Evolutionary conservation across 2,888 invertebrate species (phyloP).

Genomic region (Clepsis dumicolana): DNA sequence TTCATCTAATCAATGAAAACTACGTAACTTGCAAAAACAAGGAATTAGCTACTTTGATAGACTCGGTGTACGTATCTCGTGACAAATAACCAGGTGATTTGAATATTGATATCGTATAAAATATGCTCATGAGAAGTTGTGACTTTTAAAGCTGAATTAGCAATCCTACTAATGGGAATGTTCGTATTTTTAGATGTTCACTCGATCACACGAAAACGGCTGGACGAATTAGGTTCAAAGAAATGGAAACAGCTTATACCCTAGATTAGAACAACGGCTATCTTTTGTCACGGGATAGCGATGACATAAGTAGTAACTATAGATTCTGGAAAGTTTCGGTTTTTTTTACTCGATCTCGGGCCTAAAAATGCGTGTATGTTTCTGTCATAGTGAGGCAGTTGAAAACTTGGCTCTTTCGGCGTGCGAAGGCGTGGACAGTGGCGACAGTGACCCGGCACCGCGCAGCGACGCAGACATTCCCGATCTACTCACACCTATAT

Average conservation of each 20-base stretch:
- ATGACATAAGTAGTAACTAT: too few relatives aligned
- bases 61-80: background rate
- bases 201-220: too few relatives aligned
- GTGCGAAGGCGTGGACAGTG: slow-evolving; percentile 75
- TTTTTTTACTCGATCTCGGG: too few relatives aligned
- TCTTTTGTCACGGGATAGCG: too few relatives aligned
- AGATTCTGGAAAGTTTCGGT: too few relatives aligned
- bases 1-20: background rate
- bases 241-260: too few relatives aligned
- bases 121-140: too few relatives aligned
- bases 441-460: slow-evolving; percentile 68
- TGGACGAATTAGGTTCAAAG: too few relatives aligned
- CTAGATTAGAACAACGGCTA: too few relatives aligned
- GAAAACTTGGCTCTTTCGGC: slow-evolving; percentile 76
- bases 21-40: background rate
- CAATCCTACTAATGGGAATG: too few relatives aligned
- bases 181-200: too few relatives aligned
- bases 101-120: background rate
- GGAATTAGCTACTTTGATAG: background rate
- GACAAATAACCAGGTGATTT: background rate
- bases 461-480: slow-evolving; percentile 71
- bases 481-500: slow-evolving; percentile 76
- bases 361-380: background rate
- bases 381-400: slow-evolving; percentile 71
- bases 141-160: too few relatives aligned